phyloP scores from a whole-genome alignment of 2,113 vertebrate species.

The Pseudopipra pipra region DNA sequence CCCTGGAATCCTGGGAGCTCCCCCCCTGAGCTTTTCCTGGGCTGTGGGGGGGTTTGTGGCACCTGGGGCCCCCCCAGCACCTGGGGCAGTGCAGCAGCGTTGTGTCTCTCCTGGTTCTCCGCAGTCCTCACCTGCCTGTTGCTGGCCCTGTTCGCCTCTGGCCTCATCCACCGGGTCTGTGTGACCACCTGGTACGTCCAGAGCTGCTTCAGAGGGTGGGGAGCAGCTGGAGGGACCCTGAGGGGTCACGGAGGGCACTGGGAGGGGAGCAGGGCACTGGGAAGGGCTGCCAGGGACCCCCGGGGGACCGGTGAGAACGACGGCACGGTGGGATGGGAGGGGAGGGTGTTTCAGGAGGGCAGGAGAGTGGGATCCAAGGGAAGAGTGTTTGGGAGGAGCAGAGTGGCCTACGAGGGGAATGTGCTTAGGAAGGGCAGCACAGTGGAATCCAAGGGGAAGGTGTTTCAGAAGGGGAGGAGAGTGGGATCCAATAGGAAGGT shows the following conservation, averaged over 20 bases:
- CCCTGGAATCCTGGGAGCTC: background rate
- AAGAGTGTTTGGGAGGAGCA: no score
- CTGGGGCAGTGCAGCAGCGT: background rate
- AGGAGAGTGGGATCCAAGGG: no score
- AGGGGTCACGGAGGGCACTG: accelerated
- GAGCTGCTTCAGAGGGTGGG: background rate
- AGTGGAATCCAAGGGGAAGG: background rate
- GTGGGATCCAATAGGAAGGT: background rate
- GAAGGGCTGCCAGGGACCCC: background rate
- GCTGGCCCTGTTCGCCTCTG: constrained; percentile 90
- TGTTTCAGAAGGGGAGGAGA: background rate
- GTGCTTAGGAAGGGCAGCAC: no score
- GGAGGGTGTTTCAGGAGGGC: no score
- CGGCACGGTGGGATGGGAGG: background rate
- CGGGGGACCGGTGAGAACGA: no score
- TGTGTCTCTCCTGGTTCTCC: background rate
- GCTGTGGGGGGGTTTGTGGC: background rate
- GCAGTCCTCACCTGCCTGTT: constrained; percentile 87
- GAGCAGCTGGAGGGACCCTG: accelerated
- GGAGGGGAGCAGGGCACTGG: background rate
- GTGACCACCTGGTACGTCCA: constrained; percentile 92
- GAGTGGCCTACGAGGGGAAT: no score
- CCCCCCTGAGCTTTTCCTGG: background rate
- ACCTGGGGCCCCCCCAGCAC: background rate
- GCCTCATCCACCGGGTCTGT: constrained; percentile 93